Base-by-base conservation (phyloP, 1,140 invertebrate species). In the Aradophagus sp. region DNA sequence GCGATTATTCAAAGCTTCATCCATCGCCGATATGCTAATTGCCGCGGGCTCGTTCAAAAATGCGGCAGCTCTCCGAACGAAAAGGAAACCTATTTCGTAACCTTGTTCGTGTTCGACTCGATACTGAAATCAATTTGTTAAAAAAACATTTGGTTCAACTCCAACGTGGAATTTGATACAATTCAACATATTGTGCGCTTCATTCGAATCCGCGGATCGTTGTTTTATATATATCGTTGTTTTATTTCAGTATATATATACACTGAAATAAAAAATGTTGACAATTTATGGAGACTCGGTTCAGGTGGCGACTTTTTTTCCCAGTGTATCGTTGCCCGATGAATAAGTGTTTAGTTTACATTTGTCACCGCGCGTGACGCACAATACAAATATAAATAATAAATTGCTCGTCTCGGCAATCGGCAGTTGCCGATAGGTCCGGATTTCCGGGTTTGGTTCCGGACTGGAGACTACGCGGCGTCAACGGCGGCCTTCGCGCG, bases 371-470 rank as follows among this genome's bases (percentile, higher is more conserved):
- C 39, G 27, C 39, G 52, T 65, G 67, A 71, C 52, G 59, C 58
- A 63, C n/a, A n/a, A n/a, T 58, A 52, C 58, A 45, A 70, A 63
- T 62, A 69, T 56, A 69, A 61, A 69, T 56, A 62, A 61, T 52
- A 44, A 19, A 31, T 56, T 23, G 27, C n/a, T n/a, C n/a, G n/a
- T n/a, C n/a, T n/a, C n/a, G n/a, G n/a, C n/a, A n/a, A n/a, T n/a
- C n/a, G n/a, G n/a, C n/a, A 69, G 62, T 69, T 69, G 47, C 55
- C 47, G 29, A 50, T 41, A 53, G 55, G 61, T 58, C 68, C 62
- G 69, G 69, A 73, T 67, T 67, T 73, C 69, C 69, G 69, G 69
- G 62, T 27, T 62, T n/a, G n/a, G n/a, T n/a, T n/a, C n/a, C n/a
- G n/a, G n/a, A n/a, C n/a, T n/a, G n/a, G n/a, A n/a, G n/a, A n/a